Evolutionary conservation across 1,140 invertebrate species (phyloP).

Genomic region (Oncopodura yosiiana): DNA sequence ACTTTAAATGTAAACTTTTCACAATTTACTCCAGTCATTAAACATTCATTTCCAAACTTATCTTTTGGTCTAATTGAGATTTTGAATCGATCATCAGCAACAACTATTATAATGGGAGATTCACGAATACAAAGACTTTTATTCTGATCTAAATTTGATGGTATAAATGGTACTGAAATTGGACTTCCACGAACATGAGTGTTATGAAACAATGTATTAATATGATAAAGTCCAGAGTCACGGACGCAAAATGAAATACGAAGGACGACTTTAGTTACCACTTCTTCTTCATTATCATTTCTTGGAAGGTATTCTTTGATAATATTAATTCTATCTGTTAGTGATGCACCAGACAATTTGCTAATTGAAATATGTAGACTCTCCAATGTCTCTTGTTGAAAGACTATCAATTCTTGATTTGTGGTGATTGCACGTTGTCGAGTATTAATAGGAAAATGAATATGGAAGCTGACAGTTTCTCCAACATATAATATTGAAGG

Average conservation of each 20-base stretch:
- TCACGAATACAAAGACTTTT: constrained; percentile 24
- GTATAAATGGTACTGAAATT: constrained; percentile 16
- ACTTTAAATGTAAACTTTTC: constrained; percentile 17
- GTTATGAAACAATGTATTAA: constrained; percentile 21
- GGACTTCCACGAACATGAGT: constrained; percentile 21
- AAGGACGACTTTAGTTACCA: constrained; percentile 4
- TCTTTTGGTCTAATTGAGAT: constrained; percentile 26
- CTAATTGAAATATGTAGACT: not conserved
- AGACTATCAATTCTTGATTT: constrained; percentile 1
- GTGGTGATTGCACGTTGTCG: not conserved
- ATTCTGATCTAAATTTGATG: constrained; percentile 17
- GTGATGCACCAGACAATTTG: not conserved
- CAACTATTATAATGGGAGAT: constrained; percentile 18
- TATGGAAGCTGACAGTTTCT: constrained; percentile 20
- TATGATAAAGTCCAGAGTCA: constrained; percentile 28
- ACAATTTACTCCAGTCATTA: constrained; percentile 11
- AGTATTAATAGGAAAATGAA: not conserved
- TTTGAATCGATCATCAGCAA: not conserved
- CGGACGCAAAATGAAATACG: constrained; percentile 24
- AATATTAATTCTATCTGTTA: constrained; percentile 3
- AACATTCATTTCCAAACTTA: constrained; percentile 27
- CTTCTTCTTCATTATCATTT: constrained; percentile 6
- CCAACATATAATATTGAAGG: constrained; percentile 14
- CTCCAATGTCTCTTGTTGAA: not conserved
- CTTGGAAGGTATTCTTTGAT: constrained; percentile 9